A percentile compares a stretch with the other conserved stretches of the same genome.
Conservation (phyloP, 2,797 vertebrate genomes). For the Pterois miles region DNA sequence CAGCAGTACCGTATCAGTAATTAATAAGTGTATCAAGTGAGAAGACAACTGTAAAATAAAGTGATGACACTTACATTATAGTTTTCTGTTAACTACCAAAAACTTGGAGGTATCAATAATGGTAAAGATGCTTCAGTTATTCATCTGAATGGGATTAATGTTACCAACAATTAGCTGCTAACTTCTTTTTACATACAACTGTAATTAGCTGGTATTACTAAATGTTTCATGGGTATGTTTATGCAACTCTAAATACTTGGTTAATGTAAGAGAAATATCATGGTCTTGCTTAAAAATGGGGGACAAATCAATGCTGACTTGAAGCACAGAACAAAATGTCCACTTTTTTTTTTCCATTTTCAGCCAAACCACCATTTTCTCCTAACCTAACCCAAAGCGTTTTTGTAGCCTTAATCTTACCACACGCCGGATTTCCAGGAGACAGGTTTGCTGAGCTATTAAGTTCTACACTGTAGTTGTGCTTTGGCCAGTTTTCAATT, state of each 20-base stretch:
- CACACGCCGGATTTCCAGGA: background rate
- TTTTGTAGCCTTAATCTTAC: conserved; percentile 9
- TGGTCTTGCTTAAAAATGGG: background rate
- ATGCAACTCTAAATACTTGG: background rate
- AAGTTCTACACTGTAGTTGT: conserved; percentile 19
- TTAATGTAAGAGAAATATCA: background rate
- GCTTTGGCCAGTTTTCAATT: conserved; percentile 41
- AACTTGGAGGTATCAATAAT: background rate
- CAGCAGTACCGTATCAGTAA: conserved; percentile 31
- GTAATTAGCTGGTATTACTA: background rate
- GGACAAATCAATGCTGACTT: background rate
- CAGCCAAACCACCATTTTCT: background rate
- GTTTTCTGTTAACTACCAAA: background rate
- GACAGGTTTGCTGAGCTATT: background rate
- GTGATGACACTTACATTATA: conserved; percentile 19
- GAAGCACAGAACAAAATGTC: background rate
- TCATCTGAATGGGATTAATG: background rate
- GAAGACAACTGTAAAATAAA: conserved; percentile 9
- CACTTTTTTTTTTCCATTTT: background rate
- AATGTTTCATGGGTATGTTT: background rate
- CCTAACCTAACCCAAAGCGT: background rate
- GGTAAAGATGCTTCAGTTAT: background rate
- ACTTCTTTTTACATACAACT: background rate
- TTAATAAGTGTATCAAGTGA: conserved; percentile 12
- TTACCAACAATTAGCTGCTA: background rate